Percentiles rank a stretch among this genome's conserved stretches.
Evolutionary conservation across 1,140 invertebrate species (phyloP).

Genomic region (Pseudomyrmex sp.): DNA sequence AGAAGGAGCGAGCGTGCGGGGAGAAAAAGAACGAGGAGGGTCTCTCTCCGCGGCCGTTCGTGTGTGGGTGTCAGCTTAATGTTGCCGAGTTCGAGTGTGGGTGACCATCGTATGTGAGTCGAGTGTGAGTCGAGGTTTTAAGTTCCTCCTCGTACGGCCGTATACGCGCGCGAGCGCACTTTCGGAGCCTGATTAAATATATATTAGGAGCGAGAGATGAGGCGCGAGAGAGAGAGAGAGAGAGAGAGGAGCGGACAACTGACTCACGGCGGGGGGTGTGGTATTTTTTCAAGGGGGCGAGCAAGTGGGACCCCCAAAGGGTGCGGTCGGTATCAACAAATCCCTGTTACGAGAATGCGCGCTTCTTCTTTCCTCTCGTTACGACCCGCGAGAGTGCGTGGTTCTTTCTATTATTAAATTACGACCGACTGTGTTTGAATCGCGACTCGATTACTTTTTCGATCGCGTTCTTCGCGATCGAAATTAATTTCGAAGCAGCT

Average conservation of each 20-base stretch:
- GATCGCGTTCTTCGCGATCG: no score
- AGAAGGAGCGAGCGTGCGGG: slow-evolving; percentile 68
- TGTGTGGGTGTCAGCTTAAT: slow-evolving; percentile 83
- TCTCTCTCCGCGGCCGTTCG: slow-evolving; percentile 62
- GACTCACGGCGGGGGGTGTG: slow-evolving; percentile 81
- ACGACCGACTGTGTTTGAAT: no score
- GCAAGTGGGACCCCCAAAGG: slow-evolving; percentile 72
- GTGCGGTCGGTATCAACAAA: slow-evolving; percentile 75
- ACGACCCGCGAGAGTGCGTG: slow-evolving; percentile 57
- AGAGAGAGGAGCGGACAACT: slow-evolving; percentile 41
- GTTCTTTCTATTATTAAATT: slow-evolving; percentile 7
- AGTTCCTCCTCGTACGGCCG: slow-evolving; percentile 50
- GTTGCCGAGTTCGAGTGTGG: slow-evolving; percentile 75
- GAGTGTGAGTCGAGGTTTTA: slow-evolving; percentile 71
- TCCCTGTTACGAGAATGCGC: slow-evolving; percentile 38
- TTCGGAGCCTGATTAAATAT: slow-evolving; percentile 83
- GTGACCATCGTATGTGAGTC: slow-evolving; percentile 62
- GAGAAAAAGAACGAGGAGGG: slow-evolving; percentile 60
- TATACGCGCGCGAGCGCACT: slow-evolving; percentile 69
- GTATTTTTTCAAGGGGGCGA: slow-evolving; percentile 81
- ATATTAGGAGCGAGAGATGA: slow-evolving; percentile 79
- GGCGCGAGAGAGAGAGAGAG: slow-evolving; percentile 23
- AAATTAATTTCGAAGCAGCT: no score
- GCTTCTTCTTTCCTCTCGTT: slow-evolving; percentile 56
- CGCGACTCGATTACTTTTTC: no score